These are phyloP conservation scores for Numenius phaeopus DNA, from an alignment of 2,797 vertebrate species.

Conservation along the genomic window DNA sequence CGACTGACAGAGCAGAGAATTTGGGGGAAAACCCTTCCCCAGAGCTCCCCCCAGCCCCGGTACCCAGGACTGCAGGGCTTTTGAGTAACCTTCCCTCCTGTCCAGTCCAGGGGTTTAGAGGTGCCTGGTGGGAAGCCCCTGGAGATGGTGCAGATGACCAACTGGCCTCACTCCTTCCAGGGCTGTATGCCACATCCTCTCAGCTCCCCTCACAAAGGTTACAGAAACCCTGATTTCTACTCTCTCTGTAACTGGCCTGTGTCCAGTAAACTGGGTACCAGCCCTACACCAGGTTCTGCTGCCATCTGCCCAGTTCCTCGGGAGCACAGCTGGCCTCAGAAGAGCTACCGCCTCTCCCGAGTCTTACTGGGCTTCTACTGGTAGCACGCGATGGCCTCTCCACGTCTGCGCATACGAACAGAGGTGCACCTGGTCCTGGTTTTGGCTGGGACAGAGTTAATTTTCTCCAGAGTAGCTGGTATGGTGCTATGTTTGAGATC, in stretches of 20 bases:
- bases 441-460: not conserved
- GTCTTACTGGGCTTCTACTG: not conserved
- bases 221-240: not conserved
- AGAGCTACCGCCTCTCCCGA: not conserved
- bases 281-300: not conserved
- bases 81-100: not conserved
- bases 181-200: not conserved
- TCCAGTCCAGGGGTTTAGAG: not conserved
- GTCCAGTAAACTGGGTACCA: not conserved
- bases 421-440: not conserved
- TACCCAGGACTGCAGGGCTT: not conserved
- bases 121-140: not conserved
- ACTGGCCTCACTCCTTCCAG: not conserved
- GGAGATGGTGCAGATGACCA: not conserved
- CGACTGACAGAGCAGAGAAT: not conserved
- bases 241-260: not conserved
- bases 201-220: not conserved
- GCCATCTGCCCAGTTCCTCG: not conserved
- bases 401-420: not conserved
- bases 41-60: rapidly evolving
- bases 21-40: not conserved
- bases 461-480: not conserved
- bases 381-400: not conserved
- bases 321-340: not conserved
- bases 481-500: not conserved